These are phyloP conservation scores for Phyllotreta striolata DNA, from an alignment of 2,888 invertebrate genomes.

Conservation along the genomic window DNA sequence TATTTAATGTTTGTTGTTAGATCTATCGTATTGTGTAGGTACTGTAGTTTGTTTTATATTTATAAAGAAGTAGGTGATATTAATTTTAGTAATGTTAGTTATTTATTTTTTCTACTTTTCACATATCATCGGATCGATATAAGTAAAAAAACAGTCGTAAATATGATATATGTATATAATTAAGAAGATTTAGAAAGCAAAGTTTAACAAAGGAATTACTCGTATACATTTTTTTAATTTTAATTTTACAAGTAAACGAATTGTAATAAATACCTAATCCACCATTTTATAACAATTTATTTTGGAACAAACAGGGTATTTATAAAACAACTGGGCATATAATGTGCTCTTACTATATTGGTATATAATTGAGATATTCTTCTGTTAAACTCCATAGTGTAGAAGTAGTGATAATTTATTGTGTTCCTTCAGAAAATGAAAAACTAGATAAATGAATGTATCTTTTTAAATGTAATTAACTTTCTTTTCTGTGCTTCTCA, in stretches of 20 bases:
- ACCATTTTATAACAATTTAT: too few relatives aligned
- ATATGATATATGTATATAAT: slow-evolving; percentile 26
- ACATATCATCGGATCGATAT: slow-evolving; percentile 46
- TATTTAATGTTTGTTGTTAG: slow-evolving; percentile 13
- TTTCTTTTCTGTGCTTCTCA: slow-evolving; percentile 36
- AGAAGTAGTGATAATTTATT: slow-evolving; percentile 15
- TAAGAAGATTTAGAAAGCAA: not conserved
- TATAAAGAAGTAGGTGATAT: slow-evolving; percentile 40
- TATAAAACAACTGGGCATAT: too few relatives aligned
- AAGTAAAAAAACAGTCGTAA: too few relatives aligned
- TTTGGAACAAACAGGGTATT: too few relatives aligned
- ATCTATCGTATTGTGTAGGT: slow-evolving; percentile 22
- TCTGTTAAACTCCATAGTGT: slow-evolving; percentile 2
- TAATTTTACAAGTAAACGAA: too few relatives aligned
- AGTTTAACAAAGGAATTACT: slow-evolving; percentile 7
- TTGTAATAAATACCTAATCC: too few relatives aligned
- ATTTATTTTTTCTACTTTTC: slow-evolving; percentile 48
- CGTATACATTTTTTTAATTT: too few relatives aligned
- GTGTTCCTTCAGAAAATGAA: slow-evolving; percentile 13
- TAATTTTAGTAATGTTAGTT: slow-evolving; percentile 39
- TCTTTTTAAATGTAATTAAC: slow-evolving; percentile 3
- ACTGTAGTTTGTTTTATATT: slow-evolving; percentile 25
- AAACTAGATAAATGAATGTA: slow-evolving; percentile 3
- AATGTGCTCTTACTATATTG: not conserved
- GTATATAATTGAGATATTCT: not conserved